These are phyloP conservation scores for Latrodectus elegans DNA, from an alignment of 2,888 invertebrate species.

Conservation along the genomic window DNA sequence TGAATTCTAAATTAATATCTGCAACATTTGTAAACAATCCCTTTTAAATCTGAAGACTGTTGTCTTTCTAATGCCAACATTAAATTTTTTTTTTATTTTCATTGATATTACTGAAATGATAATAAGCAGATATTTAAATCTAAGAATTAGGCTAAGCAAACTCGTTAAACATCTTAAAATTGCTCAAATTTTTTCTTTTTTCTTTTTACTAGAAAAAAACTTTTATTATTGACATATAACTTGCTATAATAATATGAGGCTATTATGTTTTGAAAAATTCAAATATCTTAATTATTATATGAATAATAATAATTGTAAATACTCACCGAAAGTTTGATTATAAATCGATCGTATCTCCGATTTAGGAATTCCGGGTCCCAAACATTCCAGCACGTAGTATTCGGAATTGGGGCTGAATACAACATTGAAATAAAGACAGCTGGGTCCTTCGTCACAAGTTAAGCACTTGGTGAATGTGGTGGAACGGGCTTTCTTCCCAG, in stretches of 20 bases:
- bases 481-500: slow-evolving; percentile 49
- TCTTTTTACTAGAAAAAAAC: not conserved
- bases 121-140: no score
- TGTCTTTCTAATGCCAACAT: no score
- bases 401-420: slow-evolving; percentile 80
- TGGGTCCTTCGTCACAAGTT: slow-evolving; percentile 83
- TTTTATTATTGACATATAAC: not conserved
- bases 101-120: no score
- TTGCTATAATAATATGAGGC: not conserved
- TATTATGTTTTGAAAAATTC: not conserved
- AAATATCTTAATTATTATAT: not conserved
- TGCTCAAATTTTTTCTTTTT: not conserved
- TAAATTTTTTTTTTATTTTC: no score
- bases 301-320: not conserved
- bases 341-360: slow-evolving; percentile 80
- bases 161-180: not conserved
- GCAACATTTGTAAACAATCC: no score
- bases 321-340: slow-evolving; percentile 70
- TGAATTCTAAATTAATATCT: no score
- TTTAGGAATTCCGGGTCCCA: slow-evolving; percentile 91
- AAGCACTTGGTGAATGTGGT: slow-evolving; percentile 80
- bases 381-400: slow-evolving; percentile 90
- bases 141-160: not conserved
- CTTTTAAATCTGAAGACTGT: no score
- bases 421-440: slow-evolving; percentile 73